Conservation (phyloP, 1,140 invertebrate genomes). For the Gryon sp. region DNA sequence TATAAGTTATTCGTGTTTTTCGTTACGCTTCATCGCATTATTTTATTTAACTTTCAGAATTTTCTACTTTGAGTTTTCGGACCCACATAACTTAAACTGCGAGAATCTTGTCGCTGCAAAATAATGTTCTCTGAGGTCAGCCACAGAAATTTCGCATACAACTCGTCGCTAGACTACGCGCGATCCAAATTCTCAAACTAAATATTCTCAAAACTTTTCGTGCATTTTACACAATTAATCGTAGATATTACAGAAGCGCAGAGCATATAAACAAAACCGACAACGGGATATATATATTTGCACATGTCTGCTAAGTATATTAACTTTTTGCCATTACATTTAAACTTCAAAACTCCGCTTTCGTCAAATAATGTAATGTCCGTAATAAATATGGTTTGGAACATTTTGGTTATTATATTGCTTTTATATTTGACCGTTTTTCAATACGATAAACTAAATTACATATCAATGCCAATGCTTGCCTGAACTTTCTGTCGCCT, state of each 20-base stretch:
- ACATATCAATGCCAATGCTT: constrained; percentile 65
- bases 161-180: constrained; percentile 21
- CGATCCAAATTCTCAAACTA: constrained; percentile 26
- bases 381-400: too few relatives aligned
- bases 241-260: constrained; percentile 34
- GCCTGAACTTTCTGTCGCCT: constrained; percentile 85
- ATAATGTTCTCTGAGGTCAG: constrained; percentile 61
- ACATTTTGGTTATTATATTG: too few relatives aligned
- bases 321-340: too few relatives aligned
- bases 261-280: constrained; percentile 35
- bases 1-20: neutral
- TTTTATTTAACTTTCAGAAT: constrained; percentile 51
- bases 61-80: constrained; percentile 44
- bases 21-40: constrained; percentile 19
- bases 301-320: too few relatives aligned
- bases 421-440: too few relatives aligned
- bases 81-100: constrained; percentile 49
- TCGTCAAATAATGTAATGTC: too few relatives aligned
- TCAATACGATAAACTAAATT: constrained; percentile 30
- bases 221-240: constrained; percentile 44
- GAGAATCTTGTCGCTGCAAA: constrained; percentile 51
- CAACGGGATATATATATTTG: constrained; percentile 44
- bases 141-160: constrained; percentile 43
- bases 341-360: too few relatives aligned
- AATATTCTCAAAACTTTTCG: constrained; percentile 29